Evolutionary conservation across 2,113 vertebrate genomes (phyloP).

Genomic region (Scolopax mira): DNA sequence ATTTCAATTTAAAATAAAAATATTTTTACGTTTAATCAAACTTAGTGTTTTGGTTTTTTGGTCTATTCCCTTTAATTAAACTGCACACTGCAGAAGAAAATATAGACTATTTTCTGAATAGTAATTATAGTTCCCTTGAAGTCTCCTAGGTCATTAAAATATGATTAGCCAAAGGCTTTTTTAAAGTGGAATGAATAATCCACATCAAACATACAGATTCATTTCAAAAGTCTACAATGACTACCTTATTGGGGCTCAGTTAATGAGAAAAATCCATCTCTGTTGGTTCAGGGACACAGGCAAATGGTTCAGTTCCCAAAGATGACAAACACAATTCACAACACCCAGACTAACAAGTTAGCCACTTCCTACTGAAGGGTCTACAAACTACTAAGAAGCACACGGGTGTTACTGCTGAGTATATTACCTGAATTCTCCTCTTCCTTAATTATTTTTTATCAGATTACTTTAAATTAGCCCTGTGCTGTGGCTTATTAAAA

Average conservation of each 20-base stretch:
- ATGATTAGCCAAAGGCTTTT: constrained; percentile 32
- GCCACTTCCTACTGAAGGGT: neutral
- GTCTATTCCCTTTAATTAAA: constrained; percentile 8
- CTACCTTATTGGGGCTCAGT: neutral
- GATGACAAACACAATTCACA: neutral
- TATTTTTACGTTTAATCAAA: neutral
- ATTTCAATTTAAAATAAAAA: neutral
- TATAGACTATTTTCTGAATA: neutral
- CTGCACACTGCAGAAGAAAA: neutral
- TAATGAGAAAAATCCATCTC: constrained; percentile 26
- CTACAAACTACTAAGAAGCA: neutral
- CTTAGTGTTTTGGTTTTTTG: neutral
- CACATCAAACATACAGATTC: neutral
- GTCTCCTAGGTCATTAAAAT: constrained; percentile 40
- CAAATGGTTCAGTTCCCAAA: neutral
- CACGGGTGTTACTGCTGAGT: neutral
- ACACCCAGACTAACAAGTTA: neutral
- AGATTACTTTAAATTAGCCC: constrained; percentile 25
- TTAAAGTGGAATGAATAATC: constrained; percentile 10
- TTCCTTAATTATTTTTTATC: constrained; percentile 17
- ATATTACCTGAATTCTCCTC: neutral
- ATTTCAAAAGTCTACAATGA: neutral
- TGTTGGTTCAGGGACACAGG: neutral
- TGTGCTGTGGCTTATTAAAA: neutral
- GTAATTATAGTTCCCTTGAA: constrained; percentile 13